A percentile compares a stretch with the other conserved stretches of the same genome.
phyloP scores from a whole-genome alignment of 2,113 vertebrate species.

The Vulpes ferrilata region DNA sequence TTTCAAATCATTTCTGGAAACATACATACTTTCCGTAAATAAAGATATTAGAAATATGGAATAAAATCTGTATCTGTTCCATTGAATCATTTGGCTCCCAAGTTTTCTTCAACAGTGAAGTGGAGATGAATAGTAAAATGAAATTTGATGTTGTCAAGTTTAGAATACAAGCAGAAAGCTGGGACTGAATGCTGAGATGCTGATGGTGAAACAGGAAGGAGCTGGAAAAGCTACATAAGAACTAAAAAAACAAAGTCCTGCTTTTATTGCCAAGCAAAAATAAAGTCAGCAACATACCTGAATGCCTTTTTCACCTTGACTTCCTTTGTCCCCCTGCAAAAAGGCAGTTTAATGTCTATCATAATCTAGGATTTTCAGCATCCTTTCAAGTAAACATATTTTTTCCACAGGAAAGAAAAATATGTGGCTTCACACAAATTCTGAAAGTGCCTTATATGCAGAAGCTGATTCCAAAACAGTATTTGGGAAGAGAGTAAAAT shows the following conservation, averaged over 20 bases:
- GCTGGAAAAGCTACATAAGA: not conserved
- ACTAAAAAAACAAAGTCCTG: not conserved
- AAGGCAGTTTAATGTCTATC: not conserved
- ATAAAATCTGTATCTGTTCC: not conserved
- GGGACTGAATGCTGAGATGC: not conserved
- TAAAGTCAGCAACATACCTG: constrained; percentile 85
- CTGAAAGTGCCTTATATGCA: not conserved
- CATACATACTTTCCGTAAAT: not conserved
- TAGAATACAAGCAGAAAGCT: not conserved
- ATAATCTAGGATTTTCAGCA: not conserved
- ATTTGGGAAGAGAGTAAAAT: constrained; percentile 34
- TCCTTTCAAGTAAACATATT: constrained; percentile 26
- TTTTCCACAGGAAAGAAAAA: constrained; percentile 45
- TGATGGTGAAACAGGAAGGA: not conserved
- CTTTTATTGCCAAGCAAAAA: not conserved
- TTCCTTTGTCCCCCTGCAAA: constrained; percentile 91
- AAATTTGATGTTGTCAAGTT: not conserved
- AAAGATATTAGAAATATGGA: not conserved
- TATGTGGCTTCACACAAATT: constrained; percentile 7
- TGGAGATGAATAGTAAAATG: not conserved
- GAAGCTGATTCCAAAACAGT: not conserved
- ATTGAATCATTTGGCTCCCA: not conserved
- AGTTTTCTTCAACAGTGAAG: not conserved
- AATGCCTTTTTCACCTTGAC: constrained; percentile 87
- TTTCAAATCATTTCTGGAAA: constrained; percentile 49